These are phyloP conservation scores for Takifugu rubripes DNA, from an alignment of 2,797 vertebrate species.

Conservation along the genomic window DNA sequence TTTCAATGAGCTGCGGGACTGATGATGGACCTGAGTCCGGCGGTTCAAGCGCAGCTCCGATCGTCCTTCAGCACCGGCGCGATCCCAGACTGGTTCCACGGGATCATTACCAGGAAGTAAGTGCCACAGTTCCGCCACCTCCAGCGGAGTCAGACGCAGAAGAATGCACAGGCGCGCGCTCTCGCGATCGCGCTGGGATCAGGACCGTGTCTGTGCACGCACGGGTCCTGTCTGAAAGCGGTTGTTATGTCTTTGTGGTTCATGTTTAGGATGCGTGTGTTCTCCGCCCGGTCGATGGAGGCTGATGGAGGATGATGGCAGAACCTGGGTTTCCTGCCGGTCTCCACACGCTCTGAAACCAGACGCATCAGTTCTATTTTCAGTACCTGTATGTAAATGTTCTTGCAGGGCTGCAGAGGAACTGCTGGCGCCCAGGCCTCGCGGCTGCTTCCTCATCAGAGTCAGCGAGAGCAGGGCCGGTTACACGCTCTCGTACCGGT, in stretches of 20 bases:
- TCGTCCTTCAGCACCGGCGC: constrained; percentile 56
- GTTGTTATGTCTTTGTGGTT: neutral
- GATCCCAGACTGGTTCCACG: constrained; percentile 84
- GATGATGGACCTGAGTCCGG: constrained; percentile 56
- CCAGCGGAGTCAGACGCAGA: neutral
- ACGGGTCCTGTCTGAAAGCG: neutral
- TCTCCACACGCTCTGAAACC: too few relatives aligned
- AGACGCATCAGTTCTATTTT: too few relatives aligned
- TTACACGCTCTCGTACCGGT: constrained; percentile 84
- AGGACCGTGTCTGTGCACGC: neutral
- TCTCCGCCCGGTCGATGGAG: neutral
- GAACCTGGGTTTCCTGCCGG: too few relatives aligned
- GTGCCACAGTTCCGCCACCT: constrained; percentile 28
- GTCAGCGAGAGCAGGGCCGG: constrained; percentile 83
- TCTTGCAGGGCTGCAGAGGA: constrained; percentile 74
- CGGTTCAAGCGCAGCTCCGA: constrained; percentile 12
- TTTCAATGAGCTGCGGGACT: neutral
- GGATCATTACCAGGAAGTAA: constrained; percentile 83
- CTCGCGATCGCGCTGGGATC: neutral
- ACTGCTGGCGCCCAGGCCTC: constrained; percentile 67
- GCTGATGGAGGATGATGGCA: too few relatives aligned
- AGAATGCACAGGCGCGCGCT: constrained; percentile 14
- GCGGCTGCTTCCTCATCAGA: constrained; percentile 83
- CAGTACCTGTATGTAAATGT: too few relatives aligned
- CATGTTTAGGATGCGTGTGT: neutral